These are phyloP conservation scores for Trichopoda pennipes DNA, from an alignment of 2,888 invertebrate species.

Conservation along the genomic window DNA sequence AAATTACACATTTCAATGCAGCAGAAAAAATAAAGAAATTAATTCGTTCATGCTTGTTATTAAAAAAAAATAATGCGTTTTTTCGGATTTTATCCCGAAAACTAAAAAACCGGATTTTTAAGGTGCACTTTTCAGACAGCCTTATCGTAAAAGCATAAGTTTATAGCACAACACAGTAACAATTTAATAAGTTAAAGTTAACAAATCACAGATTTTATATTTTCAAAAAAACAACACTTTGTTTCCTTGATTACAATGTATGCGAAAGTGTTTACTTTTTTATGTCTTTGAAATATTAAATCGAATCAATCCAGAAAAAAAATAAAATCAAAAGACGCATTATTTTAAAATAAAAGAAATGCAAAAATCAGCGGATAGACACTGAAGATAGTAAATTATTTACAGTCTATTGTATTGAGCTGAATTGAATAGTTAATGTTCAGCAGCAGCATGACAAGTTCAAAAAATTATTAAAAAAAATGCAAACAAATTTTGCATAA, in stretches of 20 bases:
- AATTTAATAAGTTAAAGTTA: conserved; percentile 43
- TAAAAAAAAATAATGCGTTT: too few species aligned
- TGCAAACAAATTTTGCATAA: too few species aligned
- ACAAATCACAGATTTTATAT: conserved; percentile 31
- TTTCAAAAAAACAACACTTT: conserved; percentile 23
- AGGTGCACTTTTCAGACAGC: too few species aligned
- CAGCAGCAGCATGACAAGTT: too few species aligned
- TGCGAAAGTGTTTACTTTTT: background rate
- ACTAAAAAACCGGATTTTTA: too few species aligned
- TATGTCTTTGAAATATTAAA: background rate
- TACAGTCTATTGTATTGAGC: background rate
- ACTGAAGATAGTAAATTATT: background rate
- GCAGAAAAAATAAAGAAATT: too few species aligned
- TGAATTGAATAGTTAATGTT: too few species aligned
- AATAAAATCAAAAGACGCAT: background rate
- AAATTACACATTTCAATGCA: too few species aligned
- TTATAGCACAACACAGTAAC: background rate
- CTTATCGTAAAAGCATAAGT: background rate
- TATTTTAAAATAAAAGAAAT: too few species aligned
- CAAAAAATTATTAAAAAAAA: too few species aligned
- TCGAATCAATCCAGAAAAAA: background rate
- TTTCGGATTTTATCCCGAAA: too few species aligned
- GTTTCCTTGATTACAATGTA: conserved; percentile 25
- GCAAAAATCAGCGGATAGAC: background rate
- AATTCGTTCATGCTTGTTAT: too few species aligned